Base-by-base conservation (phyloP, 2,797 vertebrate species). In the Acanthornis magna region DNA sequence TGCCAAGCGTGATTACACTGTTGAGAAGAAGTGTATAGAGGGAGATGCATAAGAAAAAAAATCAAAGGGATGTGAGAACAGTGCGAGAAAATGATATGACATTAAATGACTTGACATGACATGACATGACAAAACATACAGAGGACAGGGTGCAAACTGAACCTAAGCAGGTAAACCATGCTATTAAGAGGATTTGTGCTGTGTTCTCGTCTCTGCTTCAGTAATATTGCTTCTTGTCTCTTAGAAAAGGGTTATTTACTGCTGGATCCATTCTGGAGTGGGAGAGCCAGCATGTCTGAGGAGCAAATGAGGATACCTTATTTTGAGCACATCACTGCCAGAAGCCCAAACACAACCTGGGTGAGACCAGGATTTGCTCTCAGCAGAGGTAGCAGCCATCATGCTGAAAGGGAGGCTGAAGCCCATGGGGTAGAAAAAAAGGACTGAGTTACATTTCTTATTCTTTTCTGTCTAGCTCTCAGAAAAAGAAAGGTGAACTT, bases 171-270 rank as follows among this genome's bases (percentile, higher is more conserved):
- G 62, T 58, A 68, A 86, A 75, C 53, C 1, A 0, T 5, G 15
- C 20, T 1, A 0, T n/a, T 65, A 72, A 63, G 45, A 27, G 0
- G 0, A 7, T 6, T 4, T 11, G 13, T 30, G 8, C 5, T 47
- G 13, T 4, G 1, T 45, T 57, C 21, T 2, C 1, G 18, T 71
- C 34, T 71, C 38, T 53, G 13, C 6, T 71, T 74, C 53, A 16
- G 19, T 1, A 38, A 38, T 38, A 38, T 38, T 38, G 42, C 60
- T 77, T 16, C 25, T 48, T 16, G 22, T 45, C 32, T 53, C 43
- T 71, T 60, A 73, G n/a, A 32, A 58, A 75, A 82, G 36, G 13
- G 1, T 71, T 85, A 51, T 85, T 88, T 79, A 43, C 11, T 91
- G 11, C 29, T 34, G 22, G 20, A 65, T 58, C 13, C 11, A 15